Evolutionary conservation across 2,888 invertebrate species (phyloP), one percentile per base, ranked within the genome.

Genomic region (Platynereis dumerilii): DNA sequence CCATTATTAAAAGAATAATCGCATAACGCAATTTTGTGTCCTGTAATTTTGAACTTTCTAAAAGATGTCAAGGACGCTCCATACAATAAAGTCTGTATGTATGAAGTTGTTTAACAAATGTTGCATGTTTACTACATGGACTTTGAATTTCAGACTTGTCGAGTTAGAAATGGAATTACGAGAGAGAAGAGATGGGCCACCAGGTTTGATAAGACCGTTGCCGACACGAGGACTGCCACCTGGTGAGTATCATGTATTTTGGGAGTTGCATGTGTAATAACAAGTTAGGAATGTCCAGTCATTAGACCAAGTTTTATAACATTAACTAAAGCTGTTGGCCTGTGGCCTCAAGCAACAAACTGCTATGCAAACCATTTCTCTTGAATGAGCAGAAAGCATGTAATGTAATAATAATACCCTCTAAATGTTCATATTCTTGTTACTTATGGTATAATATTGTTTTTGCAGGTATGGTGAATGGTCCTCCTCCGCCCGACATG

Each of bases 161-260:
- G 80, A 80, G 42, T 44, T 78, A 45, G 79, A 79, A 64, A 71
- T 78, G 54, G 69, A 77, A 55, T 70, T 75, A 59, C 67, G 74
- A 61, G 72, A 74, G 57, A 76, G 74, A 10, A 75, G 48, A 22
- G 22, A 48, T 29, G 60, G 72, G 10, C 68, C 74, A 2, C 72
- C 74, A 28, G 77, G 78, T 1, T 61, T 80, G 55, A 78, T 80
- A 53, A 72, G 79, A 59, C 80, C 80, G 15, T 69, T 80, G 57
- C 78, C 79, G 3, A 79, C 78, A 22, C 64, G 78, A 45, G 75
- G 74, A 22, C 72, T 77, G 71, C 78, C 78, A 12, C 80, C 77
- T 24, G 78, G 78, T 68, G 42, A 26, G 2, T 27, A 27, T n/a
- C n/a, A n/a, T n/a, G 10, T 53, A 10, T 22, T 15, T 53, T 53